Percentiles rank a stretch among this genome's conserved stretches.
Conservation (phyloP, 2,797 vertebrate genomes). For the Mus caroli region DNA sequence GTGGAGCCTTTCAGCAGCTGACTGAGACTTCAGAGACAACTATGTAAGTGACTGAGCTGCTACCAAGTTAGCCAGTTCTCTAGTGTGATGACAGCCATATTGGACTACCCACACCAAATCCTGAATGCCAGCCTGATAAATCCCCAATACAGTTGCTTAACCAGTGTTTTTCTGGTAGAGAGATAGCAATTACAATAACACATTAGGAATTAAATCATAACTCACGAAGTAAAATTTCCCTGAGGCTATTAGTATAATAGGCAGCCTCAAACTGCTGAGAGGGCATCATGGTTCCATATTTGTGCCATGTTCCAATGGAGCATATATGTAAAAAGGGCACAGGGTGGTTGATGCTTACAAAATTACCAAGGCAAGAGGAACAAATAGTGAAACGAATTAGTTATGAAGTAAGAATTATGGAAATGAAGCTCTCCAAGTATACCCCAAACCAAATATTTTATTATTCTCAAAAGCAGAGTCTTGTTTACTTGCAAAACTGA, state of each 20-base stretch:
- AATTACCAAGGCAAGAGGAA: background rate
- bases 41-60: background rate
- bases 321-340: background rate
- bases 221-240: background rate
- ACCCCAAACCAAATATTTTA: background rate
- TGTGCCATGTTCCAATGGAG: background rate
- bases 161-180: background rate
- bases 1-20: no score
- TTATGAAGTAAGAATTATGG: background rate
- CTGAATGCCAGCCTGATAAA: background rate
- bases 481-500: background rate
- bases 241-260: conserved; percentile 10
- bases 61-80: no score
- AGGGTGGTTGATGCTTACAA: background rate
- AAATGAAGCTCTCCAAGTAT: background rate
- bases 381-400: background rate
- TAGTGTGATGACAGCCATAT: no score
- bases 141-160: background rate
- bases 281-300: background rate
- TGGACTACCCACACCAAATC: no score
- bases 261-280: background rate
- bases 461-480: background rate
- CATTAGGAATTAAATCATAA: background rate
- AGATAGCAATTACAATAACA: background rate
- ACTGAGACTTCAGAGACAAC: background rate